Conservation (phyloP, 2,797 vertebrate genomes). For the Erethizon dorsatum region DNA sequence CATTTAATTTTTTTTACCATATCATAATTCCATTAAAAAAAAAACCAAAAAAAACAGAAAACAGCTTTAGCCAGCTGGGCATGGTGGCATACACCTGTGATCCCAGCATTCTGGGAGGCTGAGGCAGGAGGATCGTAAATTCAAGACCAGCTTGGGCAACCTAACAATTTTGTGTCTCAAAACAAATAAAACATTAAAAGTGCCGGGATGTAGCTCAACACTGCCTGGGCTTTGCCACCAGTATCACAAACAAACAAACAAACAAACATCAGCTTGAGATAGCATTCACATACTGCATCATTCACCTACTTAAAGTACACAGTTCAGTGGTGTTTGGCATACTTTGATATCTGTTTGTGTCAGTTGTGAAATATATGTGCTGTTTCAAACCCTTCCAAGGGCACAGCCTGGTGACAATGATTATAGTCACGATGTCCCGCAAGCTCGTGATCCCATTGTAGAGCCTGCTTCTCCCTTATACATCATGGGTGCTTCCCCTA, state of each 20-base stretch:
- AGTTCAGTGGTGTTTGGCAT: neutral
- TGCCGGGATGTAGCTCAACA: neutral
- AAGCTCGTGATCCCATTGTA: neutral
- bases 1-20: neutral
- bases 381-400: neutral
- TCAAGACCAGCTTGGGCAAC: neutral
- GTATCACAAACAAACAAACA: neutral
- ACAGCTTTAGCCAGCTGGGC: neutral
- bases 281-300: neutral
- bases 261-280: neutral
- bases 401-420: neutral
- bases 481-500: neutral
- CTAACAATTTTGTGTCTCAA: neutral
- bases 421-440: neutral
- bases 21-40: neutral
- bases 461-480: neutral
- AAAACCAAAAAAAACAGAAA: neutral
- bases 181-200: neutral
- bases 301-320: neutral
- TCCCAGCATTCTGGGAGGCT: neutral
- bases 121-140: neutral
- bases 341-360: neutral
- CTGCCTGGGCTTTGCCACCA: neutral
- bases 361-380: neutral
- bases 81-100: neutral